Conservation (phyloP, 1,140 invertebrate species). For the Laupala kohalensis region DNA sequence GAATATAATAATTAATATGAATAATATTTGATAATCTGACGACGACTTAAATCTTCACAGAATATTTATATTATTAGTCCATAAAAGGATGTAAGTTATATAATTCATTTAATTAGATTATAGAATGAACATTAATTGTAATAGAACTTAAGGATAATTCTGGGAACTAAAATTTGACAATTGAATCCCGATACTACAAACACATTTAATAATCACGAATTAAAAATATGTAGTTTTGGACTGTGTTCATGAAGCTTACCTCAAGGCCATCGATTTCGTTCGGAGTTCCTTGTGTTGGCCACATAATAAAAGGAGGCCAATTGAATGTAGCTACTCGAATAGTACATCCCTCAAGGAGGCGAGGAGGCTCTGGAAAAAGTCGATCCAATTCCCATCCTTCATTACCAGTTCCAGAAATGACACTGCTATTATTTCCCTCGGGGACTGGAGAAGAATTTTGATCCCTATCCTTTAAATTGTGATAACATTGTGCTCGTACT, state of each 20-base stretch:
- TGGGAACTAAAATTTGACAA: no score
- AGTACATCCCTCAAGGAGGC: neutral
- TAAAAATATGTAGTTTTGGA: neutral
- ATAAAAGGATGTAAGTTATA: neutral
- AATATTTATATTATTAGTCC: no score
- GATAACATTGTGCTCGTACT: neutral
- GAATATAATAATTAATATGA: no score
- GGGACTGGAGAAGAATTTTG: no score
- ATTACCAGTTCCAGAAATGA: no score
- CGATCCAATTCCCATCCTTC: no score
- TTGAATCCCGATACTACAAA: neutral
- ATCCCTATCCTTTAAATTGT: no score
- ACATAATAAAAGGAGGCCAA: neutral
- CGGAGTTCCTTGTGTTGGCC: no score
- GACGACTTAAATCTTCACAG: no score
- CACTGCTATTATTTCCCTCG: no score
- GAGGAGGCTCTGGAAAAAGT: neutral
- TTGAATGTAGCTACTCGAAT: neutral
- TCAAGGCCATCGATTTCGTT: neutral
- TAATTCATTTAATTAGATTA: neutral
- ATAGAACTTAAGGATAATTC: no score
- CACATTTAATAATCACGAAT: neutral
- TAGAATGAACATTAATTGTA: neutral
- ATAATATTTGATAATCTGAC: no score
- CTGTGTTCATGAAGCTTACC: neutral